Evolutionary conservation across 1,140 invertebrate species (phyloP), one percentile per base, ranked within the genome.

Genomic region (Cydia strobilella): DNA sequence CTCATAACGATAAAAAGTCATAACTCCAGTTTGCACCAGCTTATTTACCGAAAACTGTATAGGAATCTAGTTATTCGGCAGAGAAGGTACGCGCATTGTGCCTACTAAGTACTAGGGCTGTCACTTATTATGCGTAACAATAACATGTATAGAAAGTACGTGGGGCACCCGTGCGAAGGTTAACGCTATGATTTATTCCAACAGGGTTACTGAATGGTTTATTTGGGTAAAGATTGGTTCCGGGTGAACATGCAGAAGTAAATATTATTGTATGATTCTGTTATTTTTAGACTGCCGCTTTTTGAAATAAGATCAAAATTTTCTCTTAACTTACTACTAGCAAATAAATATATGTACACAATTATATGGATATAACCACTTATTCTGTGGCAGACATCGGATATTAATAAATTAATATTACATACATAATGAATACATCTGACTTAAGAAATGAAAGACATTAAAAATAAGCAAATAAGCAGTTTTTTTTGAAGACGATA

Each of bases 81-180:
- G 1, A 18, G 15, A 18, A 51, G 48, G 48, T 51, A 51, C 48
- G 4, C 4, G 48, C 42, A 45, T 45, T 45, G 42, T 45, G 42
- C 42, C 42, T 39, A 45, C 42, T 45, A 45, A 45, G 48, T 5
- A 51, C 48, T 51, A 51, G 48, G 48, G 48, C 7, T 51, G 48
- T 51, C 48, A 51, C 48, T 51, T 51, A 51, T 51, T 51, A n/a
- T 51, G n/a, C 48, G 48, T 51, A 18, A 51, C 48, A 51, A 51
- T 51, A n/a, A 51, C 15, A 6, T 51, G n/a, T 7, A 51, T 51
- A 51, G 48, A 51, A 51, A 51, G 48, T n/a, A 51, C n/a, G n/a
- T n/a, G n/a, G 48, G 45, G 45, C 15, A 13, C 9, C 7, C 48
- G 48, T 51, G 48, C 48, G 48, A 18, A 18, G 48, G 48, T 51